Conservation (phyloP, 2,797 vertebrate species). For the Garrulus glandarius region DNA sequence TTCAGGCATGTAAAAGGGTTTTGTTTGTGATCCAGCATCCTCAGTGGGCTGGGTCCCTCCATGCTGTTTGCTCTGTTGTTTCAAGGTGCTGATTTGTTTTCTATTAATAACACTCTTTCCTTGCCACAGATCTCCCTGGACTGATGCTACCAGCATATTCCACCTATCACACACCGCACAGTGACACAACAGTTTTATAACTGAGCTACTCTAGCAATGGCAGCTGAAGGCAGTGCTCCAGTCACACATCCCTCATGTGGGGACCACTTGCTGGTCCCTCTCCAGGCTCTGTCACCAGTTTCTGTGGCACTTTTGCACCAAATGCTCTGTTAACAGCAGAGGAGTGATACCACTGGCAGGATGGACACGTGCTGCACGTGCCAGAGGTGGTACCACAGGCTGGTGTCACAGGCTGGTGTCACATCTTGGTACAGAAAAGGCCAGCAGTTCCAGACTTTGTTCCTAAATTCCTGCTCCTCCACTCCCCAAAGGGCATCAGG, state of each 20-base stretch:
- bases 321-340: neutral
- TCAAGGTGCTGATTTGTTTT: neutral
- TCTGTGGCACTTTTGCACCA: neutral
- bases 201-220: neutral
- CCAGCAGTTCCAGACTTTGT: neutral
- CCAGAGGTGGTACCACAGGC: neutral
- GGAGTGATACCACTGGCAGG: neutral
- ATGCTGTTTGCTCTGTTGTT: neutral
- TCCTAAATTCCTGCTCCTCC: neutral
- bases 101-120: neutral
- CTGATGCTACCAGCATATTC: neutral
- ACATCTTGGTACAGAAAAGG: neutral
- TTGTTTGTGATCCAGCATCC: neutral
- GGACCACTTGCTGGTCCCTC: neutral
- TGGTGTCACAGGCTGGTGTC: neutral
- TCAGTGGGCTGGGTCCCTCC: neutral
- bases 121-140: neutral
- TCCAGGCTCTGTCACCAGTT: neutral
- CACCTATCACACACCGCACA: neutral
- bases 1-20: neutral
- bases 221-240: neutral
- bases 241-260: neutral
- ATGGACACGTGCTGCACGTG: rapidly evolving
- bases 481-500: neutral
- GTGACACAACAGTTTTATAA: neutral